phyloP scores from a whole-genome alignment of 2,797 vertebrate genomes.

The Staurois parvus region DNA sequence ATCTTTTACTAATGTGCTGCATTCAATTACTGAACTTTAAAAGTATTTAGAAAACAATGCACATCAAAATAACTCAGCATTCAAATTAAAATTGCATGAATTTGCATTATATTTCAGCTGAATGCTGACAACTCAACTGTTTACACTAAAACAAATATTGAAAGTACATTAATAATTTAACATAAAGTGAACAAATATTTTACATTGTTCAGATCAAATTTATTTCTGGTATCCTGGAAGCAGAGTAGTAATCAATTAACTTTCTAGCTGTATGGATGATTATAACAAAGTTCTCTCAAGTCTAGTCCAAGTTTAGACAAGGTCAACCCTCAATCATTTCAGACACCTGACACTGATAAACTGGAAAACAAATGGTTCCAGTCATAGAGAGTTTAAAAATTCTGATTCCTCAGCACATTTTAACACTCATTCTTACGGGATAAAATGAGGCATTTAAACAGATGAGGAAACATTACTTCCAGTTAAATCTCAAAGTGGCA shows the following conservation, averaged over 20 bases:
- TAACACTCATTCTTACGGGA: background rate
- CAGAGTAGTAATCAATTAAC: conserved; percentile 18
- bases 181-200: background rate
- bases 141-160: background rate
- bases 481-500: too few species aligned
- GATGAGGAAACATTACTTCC: too few species aligned
- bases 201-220: background rate
- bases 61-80: background rate
- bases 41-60: background rate
- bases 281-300: conserved; percentile 43
- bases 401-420: conserved; percentile 8
- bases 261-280: conserved; percentile 20
- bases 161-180: conserved; percentile 16
- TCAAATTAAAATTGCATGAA: background rate
- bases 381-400: background rate
- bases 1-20: too few species aligned
- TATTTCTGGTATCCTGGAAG: background rate
- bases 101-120: background rate
- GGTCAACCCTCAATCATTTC: conserved; percentile 33
- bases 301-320: conserved; percentile 32
- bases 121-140: background rate
- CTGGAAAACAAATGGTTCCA: conserved; percentile 26
- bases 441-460: background rate
- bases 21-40: too few species aligned
- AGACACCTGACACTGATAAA: conserved; percentile 45